Conservation (phyloP, 2,113 vertebrate genomes). For the Semicossyphus pulcher region DNA sequence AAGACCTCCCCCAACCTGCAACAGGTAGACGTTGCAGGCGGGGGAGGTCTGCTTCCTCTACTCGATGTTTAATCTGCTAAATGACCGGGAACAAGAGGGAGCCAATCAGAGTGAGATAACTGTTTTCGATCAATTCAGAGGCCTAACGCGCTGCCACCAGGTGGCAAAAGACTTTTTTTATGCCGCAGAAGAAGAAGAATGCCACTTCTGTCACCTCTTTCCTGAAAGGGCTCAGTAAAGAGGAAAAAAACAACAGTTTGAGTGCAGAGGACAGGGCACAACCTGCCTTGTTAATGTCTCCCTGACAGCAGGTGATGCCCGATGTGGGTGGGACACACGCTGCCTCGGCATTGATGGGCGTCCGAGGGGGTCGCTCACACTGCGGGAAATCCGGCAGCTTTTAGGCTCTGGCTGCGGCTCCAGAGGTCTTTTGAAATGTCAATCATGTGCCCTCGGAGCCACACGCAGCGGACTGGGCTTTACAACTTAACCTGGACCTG, state of each 20-base stretch:
- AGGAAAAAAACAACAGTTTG: slow-evolving; percentile 16
- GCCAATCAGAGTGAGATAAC: background rate
- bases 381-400: slow-evolving; percentile 71
- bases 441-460: slow-evolving; percentile 64
- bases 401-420: slow-evolving; percentile 69
- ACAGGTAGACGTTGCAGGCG: slow-evolving; percentile 58
- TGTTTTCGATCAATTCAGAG: slow-evolving; percentile 14
- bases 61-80: slow-evolving; percentile 51
- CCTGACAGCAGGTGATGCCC: slow-evolving; percentile 59
- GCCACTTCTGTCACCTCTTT: slow-evolving; percentile 9
- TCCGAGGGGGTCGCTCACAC: slow-evolving; percentile 61
- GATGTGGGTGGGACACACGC: slow-evolving; percentile 64
- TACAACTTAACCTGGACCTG: slow-evolving; percentile 38
- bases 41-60: slow-evolving; percentile 36
- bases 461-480: slow-evolving; percentile 56
- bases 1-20: too few relatives aligned
- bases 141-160: background rate
- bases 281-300: slow-evolving; percentile 64
- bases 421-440: slow-evolving; percentile 74
- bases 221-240: slow-evolving; percentile 12
- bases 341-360: slow-evolving; percentile 63
- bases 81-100: slow-evolving; percentile 23
- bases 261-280: slow-evolving; percentile 52
- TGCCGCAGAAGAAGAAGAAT: background rate
- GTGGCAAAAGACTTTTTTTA: background rate